phyloP scores from a whole-genome alignment of 2,113 vertebrate genomes.

The Oreocharis arfaki region DNA sequence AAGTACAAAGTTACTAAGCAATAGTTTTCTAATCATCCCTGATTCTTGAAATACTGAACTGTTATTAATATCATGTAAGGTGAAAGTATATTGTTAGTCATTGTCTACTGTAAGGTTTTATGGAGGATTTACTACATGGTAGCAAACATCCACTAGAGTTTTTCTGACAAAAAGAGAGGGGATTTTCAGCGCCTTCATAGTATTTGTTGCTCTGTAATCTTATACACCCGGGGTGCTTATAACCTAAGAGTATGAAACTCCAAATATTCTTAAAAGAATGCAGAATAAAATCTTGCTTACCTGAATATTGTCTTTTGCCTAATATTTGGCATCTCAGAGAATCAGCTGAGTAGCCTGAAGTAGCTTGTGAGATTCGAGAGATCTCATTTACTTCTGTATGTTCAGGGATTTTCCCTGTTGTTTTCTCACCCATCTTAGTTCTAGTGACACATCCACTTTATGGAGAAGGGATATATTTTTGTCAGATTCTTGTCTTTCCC shows the following conservation, averaged over 20 bases:
- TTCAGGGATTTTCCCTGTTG: not conserved
- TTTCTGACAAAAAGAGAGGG: not conserved
- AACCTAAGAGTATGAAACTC: not conserved
- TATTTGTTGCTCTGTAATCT: not conserved
- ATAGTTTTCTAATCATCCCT: not conserved
- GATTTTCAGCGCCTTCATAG: not conserved
- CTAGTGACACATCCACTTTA: not conserved
- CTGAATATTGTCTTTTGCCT: not conserved
- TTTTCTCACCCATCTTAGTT: not conserved
- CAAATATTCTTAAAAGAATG: not conserved
- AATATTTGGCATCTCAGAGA: not conserved
- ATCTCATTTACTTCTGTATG: not conserved
- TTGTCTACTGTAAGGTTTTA: not conserved
- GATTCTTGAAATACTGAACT: not conserved
- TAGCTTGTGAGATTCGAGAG: not conserved
- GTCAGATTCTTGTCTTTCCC: not conserved
- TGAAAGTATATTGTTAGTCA: not conserved
- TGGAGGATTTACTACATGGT: not conserved
- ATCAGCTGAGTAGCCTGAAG: not conserved
- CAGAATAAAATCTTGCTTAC: not conserved
- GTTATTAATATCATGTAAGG: not conserved
- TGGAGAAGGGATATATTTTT: not conserved
- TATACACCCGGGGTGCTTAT: not conserved
- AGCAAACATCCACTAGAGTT: not conserved
- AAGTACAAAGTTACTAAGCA: not conserved